These are phyloP conservation scores for Eilema depressum DNA, from an alignment of 2,888 invertebrate species.

Conservation along the genomic window DNA sequence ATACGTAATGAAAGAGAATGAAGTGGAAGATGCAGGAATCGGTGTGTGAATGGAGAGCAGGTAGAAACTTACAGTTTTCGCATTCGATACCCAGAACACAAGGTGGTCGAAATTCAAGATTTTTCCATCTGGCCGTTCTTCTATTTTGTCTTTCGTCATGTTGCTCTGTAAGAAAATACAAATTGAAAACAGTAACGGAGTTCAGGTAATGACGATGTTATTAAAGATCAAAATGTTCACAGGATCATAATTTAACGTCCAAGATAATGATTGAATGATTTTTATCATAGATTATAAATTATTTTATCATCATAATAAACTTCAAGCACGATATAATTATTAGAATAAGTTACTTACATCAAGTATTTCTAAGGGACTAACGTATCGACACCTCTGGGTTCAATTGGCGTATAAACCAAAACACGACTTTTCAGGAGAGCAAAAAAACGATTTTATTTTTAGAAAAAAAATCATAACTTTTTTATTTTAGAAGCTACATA, in stretches of 20 bases:
- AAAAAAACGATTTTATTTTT: too few species aligned
- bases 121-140: slow-evolving; percentile 56
- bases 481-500: too few species aligned
- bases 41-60: too few species aligned
- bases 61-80: slow-evolving; percentile 72
- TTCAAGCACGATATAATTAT: neutral
- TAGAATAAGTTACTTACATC: too few species aligned
- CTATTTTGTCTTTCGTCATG: slow-evolving; percentile 64
- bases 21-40: too few species aligned
- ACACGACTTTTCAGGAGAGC: too few species aligned
- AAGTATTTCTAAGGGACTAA: too few species aligned
- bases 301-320: neutral
- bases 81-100: slow-evolving; percentile 80
- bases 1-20: too few species aligned
- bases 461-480: too few species aligned
- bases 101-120: slow-evolving; percentile 78
- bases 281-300: too few species aligned
- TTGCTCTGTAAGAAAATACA: slow-evolving; percentile 32
- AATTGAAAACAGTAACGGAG: neutral
- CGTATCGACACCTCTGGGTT: too few species aligned
- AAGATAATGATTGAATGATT: neutral
- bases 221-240: neutral
- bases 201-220: neutral
- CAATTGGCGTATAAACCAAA: too few species aligned
- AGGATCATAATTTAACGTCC: neutral